Evolutionary conservation across 1,140 invertebrate species (phyloP).

Genomic region (Eupeodes corollae): DNA sequence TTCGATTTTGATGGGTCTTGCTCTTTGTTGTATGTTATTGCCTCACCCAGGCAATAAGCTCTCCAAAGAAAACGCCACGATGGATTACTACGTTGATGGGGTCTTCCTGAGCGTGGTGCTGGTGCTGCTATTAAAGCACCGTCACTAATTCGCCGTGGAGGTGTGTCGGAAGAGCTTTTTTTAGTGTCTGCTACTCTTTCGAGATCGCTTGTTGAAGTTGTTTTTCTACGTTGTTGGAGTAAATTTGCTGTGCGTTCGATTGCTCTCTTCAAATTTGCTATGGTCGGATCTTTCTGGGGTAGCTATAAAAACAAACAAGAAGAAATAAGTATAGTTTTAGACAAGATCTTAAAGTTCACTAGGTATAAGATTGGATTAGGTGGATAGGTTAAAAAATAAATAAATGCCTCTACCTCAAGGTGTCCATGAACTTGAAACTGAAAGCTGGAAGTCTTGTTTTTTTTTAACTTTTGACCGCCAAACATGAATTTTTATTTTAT

Average conservation of each 20-base stretch:
- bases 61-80: constrained; percentile 60
- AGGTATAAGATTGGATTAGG: neutral
- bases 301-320: constrained; percentile 13
- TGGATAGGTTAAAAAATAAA: neutral
- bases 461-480: neutral
- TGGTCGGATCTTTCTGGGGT: constrained; percentile 23
- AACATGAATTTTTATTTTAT: neutral
- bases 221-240: constrained; percentile 20
- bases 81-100: constrained; percentile 39
- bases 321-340: neutral
- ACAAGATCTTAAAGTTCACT: neutral
- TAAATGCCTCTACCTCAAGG: neutral
- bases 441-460: neutral
- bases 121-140: constrained; percentile 10
- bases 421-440: neutral
- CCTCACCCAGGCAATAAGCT: constrained; percentile 43
- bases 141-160: constrained; percentile 30
- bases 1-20: constrained; percentile 32
- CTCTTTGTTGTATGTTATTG: constrained; percentile 31
- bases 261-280: constrained; percentile 28
- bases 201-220: neutral
- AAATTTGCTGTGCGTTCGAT: constrained; percentile 22
- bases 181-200: neutral
- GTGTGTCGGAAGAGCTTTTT: neutral
- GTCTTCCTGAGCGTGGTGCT: constrained; percentile 24